Percentiles rank a stretch among this genome's conserved stretches.
Conservation (phyloP, 1,140 invertebrate species). For the Pararge aegeria region DNA sequence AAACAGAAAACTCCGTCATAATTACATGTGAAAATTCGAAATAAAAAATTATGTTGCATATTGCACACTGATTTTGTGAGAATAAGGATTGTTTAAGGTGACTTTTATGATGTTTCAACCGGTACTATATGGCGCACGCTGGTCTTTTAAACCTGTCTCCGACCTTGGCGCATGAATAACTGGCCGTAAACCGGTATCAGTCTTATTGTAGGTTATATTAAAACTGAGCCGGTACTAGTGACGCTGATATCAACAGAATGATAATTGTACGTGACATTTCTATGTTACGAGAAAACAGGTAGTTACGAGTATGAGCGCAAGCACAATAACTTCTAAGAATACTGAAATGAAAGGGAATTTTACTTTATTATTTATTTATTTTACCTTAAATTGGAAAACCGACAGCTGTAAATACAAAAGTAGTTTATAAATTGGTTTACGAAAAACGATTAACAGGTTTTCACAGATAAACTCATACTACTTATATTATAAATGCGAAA, state of each 20-base stretch:
- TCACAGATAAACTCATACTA: too few relatives aligned
- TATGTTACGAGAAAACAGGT: constrained; percentile 5
- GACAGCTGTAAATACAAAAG: too few relatives aligned
- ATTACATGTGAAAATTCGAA: not conserved
- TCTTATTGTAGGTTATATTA: too few relatives aligned
- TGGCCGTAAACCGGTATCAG: constrained; percentile 42
- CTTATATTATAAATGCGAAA: too few relatives aligned
- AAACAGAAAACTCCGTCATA: not conserved
- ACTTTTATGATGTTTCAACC: constrained; percentile 3
- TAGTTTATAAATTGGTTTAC: too few relatives aligned
- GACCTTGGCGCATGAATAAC: constrained; percentile 52
- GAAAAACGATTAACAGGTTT: too few relatives aligned
- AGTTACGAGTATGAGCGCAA: not conserved
- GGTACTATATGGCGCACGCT: constrained; percentile 28
- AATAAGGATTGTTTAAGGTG: not conserved
- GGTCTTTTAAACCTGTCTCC: constrained; percentile 52
- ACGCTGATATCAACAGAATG: constrained; percentile 34
- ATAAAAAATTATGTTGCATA: not conserved
- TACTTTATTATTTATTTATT: too few relatives aligned
- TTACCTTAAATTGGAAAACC: too few relatives aligned
- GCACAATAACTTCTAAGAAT: not conserved
- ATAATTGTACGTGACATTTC: constrained; percentile 23
- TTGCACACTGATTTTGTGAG: not conserved
- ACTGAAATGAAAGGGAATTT: not conserved
- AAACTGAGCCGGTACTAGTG: too few relatives aligned